A percentile compares a stretch with the other conserved stretches of the same genome.
These are phyloP conservation scores for Halictus quadricinctus DNA, from an alignment of 2,888 invertebrate species.

Conservation along the genomic window DNA sequence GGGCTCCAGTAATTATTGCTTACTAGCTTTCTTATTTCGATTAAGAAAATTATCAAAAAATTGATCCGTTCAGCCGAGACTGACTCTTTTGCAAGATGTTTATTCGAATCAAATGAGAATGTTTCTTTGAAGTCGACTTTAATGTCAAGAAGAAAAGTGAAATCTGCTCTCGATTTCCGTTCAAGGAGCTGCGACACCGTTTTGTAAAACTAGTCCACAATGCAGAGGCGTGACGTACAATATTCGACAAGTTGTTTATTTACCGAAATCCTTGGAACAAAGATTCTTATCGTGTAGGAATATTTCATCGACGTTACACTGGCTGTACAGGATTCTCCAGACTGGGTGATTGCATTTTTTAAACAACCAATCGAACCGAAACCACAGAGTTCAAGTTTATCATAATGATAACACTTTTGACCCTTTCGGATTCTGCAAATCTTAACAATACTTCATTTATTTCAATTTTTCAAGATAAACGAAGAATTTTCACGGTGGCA, in stretches of 20 bases:
- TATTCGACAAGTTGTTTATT: neutral
- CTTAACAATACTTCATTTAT: neutral
- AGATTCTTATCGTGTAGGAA: neutral
- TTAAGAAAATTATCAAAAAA: neutral
- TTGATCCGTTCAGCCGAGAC: neutral
- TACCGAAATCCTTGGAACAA: neutral
- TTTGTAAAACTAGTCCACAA: conserved; percentile 26
- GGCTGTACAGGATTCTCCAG: neutral
- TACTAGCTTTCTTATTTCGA: too few species aligned
- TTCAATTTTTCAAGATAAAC: neutral
- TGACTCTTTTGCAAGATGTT: neutral
- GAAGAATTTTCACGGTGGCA: neutral
- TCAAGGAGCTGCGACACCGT: conserved; percentile 11
- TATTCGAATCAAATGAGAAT: neutral
- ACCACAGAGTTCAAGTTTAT: neutral
- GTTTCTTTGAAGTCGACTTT: neutral
- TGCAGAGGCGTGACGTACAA: conserved; percentile 14
- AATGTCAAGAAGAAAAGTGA: conserved; percentile 33
- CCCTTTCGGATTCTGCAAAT: neutral
- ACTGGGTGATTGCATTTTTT: neutral
- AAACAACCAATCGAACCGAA: neutral
- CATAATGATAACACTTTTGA: neutral
- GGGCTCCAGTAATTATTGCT: too few species aligned
- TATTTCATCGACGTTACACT: neutral
- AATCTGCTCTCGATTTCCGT: conserved; percentile 39